Evolutionary conservation across 2,113 vertebrate genomes (phyloP).

Genomic region (Etheostoma spectabile): DNA sequence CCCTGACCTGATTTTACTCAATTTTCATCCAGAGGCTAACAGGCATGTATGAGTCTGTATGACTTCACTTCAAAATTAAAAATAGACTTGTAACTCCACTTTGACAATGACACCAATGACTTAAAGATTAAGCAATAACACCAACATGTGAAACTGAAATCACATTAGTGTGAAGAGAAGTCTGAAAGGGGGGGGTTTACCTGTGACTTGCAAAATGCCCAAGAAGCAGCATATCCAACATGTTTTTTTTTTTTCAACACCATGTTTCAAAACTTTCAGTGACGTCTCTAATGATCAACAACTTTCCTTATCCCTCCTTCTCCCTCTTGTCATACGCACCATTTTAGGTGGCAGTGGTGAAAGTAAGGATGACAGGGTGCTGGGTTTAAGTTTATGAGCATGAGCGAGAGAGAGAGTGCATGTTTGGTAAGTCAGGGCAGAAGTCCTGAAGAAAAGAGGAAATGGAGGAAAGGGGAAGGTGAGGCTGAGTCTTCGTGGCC

Average conservation of each 20-base stretch:
- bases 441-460: slow-evolving; percentile 1
- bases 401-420: neutral
- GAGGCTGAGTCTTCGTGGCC: slow-evolving; percentile 38
- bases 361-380: slow-evolving; percentile 7
- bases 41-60: neutral
- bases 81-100: neutral
- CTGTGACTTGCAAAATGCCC: neutral
- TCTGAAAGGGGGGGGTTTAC: neutral
- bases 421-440: neutral
- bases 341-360: slow-evolving; percentile 11
- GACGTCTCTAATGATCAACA: neutral
- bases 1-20: slow-evolving; percentile 2
- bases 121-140: neutral
- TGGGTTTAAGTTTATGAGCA: neutral
- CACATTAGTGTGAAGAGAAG: neutral
- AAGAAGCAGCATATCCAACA: neutral
- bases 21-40: neutral
- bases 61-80: neutral
- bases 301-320: neutral
- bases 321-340: neutral
- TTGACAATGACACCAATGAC: neutral
- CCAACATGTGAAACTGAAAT: neutral
- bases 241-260: neutral
- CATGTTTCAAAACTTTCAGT: neutral
- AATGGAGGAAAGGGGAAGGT: slow-evolving; percentile 30